Base-by-base conservation (phyloP, 2,113 vertebrate genomes). In the Eurypyga helias region DNA sequence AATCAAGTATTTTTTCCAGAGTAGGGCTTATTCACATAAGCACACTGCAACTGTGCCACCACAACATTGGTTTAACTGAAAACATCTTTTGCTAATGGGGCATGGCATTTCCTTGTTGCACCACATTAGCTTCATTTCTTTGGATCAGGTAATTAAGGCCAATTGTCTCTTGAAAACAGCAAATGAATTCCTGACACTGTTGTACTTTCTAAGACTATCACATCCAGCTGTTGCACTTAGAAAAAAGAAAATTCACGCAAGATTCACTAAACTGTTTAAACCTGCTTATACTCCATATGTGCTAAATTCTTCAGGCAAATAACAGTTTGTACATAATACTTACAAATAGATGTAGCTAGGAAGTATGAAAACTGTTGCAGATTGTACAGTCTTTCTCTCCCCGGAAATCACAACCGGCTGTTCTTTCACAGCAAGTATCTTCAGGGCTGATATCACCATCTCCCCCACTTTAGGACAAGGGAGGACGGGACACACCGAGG, bases 121-220 rank as follows among this genome's bases (percentile, higher is more conserved):
- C 54, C 95, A 96, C 38, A 78, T 90, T 72, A 76, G 73, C 36
- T 96, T 86, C 1, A 49, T 92, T 77, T 90, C 67, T 92, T 92
- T 89, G 89, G 46, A 92, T 77, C 89, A 89, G 64, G n/a, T 96
- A 95, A 96, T 90, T 95, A 94, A 83, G 48, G 51, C 72, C 38
- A 96, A 97, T 96, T 92, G 77, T 95, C 72, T 95, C 72, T 81
- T 84, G 80, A 87, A 96, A 91, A 82, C 65, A 84, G 48, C 16
- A 89, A 91, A 96, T 94, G 61, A 91, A 52, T 95, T 93, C 84
- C 96, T 94, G 89, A 87, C 65, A 64, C 23, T 48, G 12, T 45
- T 84, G 64, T 17, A 67, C 91, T 95, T 81, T 91, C 83, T 66
- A 93, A 9, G 1, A 54, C 34, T 84, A 87, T 78, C 43, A 55